A percentile compares a stretch with the other conserved stretches of the same genome.
These are phyloP conservation scores for Alethe castanea DNA, from an alignment of 2,113 vertebrate genomes.

Conservation along the genomic window DNA sequence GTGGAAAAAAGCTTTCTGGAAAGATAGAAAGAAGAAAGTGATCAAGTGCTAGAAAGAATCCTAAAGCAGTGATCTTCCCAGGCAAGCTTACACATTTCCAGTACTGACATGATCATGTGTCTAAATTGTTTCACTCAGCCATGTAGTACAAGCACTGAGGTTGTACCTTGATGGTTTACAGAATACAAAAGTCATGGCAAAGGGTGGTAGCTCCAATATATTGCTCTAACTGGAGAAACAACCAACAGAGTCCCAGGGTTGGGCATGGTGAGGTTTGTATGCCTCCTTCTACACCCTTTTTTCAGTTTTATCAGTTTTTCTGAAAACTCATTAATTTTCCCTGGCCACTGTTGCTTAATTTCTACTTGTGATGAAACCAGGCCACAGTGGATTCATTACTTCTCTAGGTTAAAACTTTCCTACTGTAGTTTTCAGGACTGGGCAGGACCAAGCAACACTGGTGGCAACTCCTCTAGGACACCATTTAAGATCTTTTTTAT, in stretches of 20 bases:
- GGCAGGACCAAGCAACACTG: neutral
- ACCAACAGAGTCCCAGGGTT: neutral
- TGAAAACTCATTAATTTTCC: constrained; percentile 5
- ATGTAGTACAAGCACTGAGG: accelerated
- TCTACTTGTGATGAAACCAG: neutral
- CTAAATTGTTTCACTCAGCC: neutral
- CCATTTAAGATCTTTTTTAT: neutral
- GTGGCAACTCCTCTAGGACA: neutral
- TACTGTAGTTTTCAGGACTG: neutral
- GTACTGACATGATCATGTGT: accelerated
- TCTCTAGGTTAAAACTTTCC: neutral
- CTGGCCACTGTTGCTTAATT: neutral
- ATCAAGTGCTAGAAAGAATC: neutral
- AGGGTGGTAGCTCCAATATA: neutral
- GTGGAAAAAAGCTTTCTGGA: neutral
- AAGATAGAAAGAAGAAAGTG: neutral
- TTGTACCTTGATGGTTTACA: neutral
- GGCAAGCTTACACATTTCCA: neutral
- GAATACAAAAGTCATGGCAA: neutral
- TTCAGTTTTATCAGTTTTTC: neutral
- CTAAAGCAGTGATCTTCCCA: neutral
- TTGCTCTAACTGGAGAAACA: neutral
- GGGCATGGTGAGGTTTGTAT: neutral
- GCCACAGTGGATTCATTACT: accelerated
- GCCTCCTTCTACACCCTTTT: neutral